Evolutionary conservation across 1,140 invertebrate species (phyloP), one percentile per base, ranked within the genome.

Genomic region (Homarus americanus): DNA sequence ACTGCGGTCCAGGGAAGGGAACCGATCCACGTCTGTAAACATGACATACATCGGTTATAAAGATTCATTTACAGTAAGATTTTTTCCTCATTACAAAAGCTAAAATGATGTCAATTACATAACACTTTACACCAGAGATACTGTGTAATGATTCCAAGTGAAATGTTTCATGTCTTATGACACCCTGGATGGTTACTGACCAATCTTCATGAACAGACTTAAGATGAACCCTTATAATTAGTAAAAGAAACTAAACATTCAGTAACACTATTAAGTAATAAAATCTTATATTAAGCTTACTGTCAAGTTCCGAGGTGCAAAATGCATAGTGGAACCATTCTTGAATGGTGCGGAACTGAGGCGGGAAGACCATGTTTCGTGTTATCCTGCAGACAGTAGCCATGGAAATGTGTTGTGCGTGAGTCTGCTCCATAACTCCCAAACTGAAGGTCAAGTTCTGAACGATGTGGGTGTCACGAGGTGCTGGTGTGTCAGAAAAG

Each of bases 261-360:
- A n/a, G 53, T 4, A 20, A 58, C 53, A 58, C 4, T 10, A 49
- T 49, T 49, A 49, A 10, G 15, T 10, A 49, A 49, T 15, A 49
- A 49, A 49, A n/a, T n/a, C n/a, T n/a, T n/a, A 15, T 76, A 79
- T 0, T 7, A 91, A 49, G 36, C 93, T 94, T 95, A 98, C 92
- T 98, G 95, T 99, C 98, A 80, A 99, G 97, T 94, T 98, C 98
- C 94, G 97, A 97, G 92, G 97, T 97, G 34, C 97, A 96, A 94
- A 99, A 99, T 0, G 98, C 97, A 94, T 99, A 99, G 93, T 98
- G 97, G 95, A 99, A 99, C 98, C 98, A 99, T 94, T 99, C 98
- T 93, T 97, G 96, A 15, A 98, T 95, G 32, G 97, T 97, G 94
- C 98, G 97, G 94, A 99, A 99, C 94, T 99, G 98, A 38, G 98